Evolutionary conservation across 1,140 invertebrate genomes (phyloP).

Genomic region (Drosophila arizonae): DNA sequence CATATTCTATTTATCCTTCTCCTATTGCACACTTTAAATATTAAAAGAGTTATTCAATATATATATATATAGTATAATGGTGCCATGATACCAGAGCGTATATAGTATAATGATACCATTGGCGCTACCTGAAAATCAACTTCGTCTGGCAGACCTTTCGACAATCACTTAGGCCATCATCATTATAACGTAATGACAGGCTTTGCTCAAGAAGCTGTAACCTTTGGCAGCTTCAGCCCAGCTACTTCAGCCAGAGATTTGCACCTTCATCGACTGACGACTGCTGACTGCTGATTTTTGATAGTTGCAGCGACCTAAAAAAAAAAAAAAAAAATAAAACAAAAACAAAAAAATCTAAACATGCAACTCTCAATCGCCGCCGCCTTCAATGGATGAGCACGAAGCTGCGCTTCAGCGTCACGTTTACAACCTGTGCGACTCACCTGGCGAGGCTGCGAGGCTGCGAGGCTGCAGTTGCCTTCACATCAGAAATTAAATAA

Average conservation of each 20-base stretch:
- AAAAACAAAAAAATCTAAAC: slow-evolving; percentile 1
- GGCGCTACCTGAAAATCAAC: too few species aligned
- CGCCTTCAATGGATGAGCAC: slow-evolving; percentile 33
- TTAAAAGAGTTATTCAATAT: too few species aligned
- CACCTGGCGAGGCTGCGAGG: not conserved
- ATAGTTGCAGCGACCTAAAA: slow-evolving; percentile 28
- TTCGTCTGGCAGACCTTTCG: too few species aligned
- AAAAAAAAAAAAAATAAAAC: slow-evolving; percentile 21
- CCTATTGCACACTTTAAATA: too few species aligned
- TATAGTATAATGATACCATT: too few species aligned
- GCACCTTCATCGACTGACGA: too few species aligned
- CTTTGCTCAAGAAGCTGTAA: slow-evolving; percentile 12
- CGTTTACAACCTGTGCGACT: slow-evolving; percentile 15
- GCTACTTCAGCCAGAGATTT: not conserved
- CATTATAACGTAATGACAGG: not conserved
- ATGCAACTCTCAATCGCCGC: slow-evolving; percentile 32
- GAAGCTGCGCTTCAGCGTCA: slow-evolving; percentile 5
- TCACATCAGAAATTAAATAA: slow-evolving; percentile 69
- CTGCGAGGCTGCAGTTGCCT: not conserved
- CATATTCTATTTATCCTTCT: too few species aligned
- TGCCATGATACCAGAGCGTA: too few species aligned
- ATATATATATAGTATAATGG: too few species aligned
- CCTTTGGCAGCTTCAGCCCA: slow-evolving; percentile 10
- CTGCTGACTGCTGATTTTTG: not conserved
- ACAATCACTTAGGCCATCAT: too few species aligned